Conservation (phyloP, 2,888 invertebrate genomes). For the Diachrysia chrysitis region DNA sequence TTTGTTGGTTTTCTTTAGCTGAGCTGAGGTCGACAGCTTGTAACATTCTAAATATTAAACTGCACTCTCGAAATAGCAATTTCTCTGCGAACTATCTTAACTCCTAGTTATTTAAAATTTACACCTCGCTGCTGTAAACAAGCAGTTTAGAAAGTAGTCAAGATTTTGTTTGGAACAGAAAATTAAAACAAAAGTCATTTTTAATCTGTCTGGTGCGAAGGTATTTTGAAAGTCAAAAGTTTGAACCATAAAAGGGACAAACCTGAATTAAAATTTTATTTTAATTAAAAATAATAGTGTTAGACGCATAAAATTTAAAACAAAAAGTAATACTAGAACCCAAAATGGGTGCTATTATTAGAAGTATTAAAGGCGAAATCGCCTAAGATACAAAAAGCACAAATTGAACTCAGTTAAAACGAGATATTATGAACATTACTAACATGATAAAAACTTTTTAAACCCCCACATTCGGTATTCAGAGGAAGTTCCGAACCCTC, state of each 20-base stretch:
- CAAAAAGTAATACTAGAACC: neutral
- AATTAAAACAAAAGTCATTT: neutral
- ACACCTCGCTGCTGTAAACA: slow-evolving; percentile 60
- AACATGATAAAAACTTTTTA: slow-evolving; percentile 15
- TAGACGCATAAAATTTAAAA: neutral
- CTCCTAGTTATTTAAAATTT: slow-evolving; percentile 61
- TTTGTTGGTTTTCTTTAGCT: slow-evolving; percentile 28
- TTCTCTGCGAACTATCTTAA: slow-evolving; percentile 53
- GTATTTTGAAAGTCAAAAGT: neutral
- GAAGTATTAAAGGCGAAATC: neutral
- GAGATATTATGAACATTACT: neutral
- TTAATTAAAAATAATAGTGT: neutral
- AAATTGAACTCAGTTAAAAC: neutral
- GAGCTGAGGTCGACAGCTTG: slow-evolving; percentile 58
- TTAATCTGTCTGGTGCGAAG: neutral
- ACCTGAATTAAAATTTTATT: neutral
- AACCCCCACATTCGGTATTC: slow-evolving; percentile 27
- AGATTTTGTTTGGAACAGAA: slow-evolving; percentile 18
- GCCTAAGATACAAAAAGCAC: neutral
- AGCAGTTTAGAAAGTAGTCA: slow-evolving; percentile 34
- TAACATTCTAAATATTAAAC: slow-evolving; percentile 64
- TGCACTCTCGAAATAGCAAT: slow-evolving; percentile 57
- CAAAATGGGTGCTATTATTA: too few relatives aligned
- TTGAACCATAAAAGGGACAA: neutral
- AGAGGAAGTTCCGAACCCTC: slow-evolving; percentile 30